Percentiles rank a stretch among this genome's conserved stretches.
Evolutionary conservation across 2,113 vertebrate genomes (phyloP).

Genomic region (Miniopterus natalensis): DNA sequence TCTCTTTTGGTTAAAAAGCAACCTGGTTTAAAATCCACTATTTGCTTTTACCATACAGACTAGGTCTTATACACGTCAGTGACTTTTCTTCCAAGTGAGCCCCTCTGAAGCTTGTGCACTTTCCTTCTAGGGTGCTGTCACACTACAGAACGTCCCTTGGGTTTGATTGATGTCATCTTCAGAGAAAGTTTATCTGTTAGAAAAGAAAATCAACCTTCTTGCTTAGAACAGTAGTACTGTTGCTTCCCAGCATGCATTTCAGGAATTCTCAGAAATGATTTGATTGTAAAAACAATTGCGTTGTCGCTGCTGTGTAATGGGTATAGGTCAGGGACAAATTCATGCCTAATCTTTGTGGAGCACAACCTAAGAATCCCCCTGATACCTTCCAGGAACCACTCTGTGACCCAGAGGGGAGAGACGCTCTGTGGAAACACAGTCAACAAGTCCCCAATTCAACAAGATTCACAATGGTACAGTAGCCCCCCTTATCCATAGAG

Average conservation of each 20-base stretch:
- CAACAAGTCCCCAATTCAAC: background rate
- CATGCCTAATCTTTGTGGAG: background rate
- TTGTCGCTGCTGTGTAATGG: background rate
- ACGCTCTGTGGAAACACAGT: background rate
- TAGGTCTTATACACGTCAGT: background rate
- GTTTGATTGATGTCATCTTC: constrained; percentile 29
- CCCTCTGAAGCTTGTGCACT: background rate
- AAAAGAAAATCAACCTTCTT: background rate
- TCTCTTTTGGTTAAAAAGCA: background rate
- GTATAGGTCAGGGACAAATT: background rate
- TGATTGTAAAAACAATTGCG: background rate
- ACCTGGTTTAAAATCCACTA: background rate
- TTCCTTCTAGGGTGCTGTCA: background rate
- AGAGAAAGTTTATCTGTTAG: constrained; percentile 10
- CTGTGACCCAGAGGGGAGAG: background rate
- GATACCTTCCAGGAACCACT: background rate
- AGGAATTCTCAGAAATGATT: background rate
- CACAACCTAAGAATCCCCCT: background rate
- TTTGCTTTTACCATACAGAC: background rate
- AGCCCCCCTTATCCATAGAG: background rate
- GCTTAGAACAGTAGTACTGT: background rate
- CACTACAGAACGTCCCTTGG: background rate
- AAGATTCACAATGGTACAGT: background rate
- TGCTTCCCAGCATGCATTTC: background rate
- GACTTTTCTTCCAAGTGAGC: constrained; percentile 12